Conservation (phyloP, 1,140 invertebrate species). For the Drosophila obscura region DNA sequence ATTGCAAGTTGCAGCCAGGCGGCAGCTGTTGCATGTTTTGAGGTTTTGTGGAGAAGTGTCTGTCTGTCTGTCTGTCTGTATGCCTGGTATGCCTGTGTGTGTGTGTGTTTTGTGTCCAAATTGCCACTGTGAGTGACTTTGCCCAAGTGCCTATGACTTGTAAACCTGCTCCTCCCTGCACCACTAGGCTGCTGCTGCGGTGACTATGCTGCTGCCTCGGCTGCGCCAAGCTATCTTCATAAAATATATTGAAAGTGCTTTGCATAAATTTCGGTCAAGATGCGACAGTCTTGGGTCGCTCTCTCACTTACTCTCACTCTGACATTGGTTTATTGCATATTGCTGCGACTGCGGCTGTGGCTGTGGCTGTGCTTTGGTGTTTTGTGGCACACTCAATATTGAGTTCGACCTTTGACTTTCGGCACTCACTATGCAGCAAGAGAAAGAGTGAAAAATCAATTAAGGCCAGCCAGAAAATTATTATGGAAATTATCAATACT, state of each 20-base stretch:
- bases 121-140: conserved; percentile 58
- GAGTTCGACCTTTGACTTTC: conserved; percentile 19
- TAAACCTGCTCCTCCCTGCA: conserved; percentile 2
- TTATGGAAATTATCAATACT: conserved; percentile 14
- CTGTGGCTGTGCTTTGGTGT: conserved; percentile 3
- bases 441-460: conserved; percentile 54
- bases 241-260: conserved; percentile 65
- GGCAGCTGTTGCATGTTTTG: conserved; percentile 68
- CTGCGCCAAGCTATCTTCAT: conserved; percentile 56
- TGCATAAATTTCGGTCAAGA: conserved; percentile 49
- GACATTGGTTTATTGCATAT: conserved; percentile 39
- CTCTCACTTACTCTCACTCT: neutral
- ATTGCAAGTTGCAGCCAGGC: conserved; percentile 65
- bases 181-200: neutral
- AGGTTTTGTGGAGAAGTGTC: conserved; percentile 24
- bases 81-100: conserved; percentile 1
- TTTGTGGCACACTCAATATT: too few relatives aligned
- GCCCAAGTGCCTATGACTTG: conserved; percentile 44
- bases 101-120: conserved; percentile 44
- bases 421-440: neutral
- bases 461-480: conserved; percentile 45
- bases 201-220: neutral
- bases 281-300: neutral
- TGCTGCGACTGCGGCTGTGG: neutral
- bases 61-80: conserved; percentile 21